These are phyloP conservation scores for Diplosoma virens DNA, from an alignment of 23 tunicate species.

Conservation along the genomic window DNA sequence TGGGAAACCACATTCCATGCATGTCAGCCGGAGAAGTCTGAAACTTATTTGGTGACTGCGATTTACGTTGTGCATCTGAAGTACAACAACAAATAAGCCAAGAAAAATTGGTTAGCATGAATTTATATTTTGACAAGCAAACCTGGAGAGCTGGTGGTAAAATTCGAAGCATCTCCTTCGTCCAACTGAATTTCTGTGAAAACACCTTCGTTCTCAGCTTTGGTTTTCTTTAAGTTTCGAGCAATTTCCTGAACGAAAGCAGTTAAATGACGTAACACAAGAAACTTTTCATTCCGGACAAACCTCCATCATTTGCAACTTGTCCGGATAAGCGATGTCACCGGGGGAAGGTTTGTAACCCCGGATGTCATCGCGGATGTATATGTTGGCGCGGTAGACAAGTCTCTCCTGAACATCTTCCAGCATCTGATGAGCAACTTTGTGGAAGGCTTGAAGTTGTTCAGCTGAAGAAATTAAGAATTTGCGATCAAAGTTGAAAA, in stretches of 20 bases:
- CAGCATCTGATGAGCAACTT: constrained; percentile 83
- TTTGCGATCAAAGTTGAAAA: too few relatives aligned
- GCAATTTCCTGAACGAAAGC: constrained; percentile 59
- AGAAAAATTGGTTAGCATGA: too few relatives aligned
- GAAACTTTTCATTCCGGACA: too few relatives aligned
- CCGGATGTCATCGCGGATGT: constrained; percentile 86
- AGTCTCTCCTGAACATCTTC: constrained; percentile 98
- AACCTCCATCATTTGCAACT: constrained; percentile 98
- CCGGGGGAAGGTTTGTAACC: constrained; percentile 95
- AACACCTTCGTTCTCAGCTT: constrained; percentile 29
- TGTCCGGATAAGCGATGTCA: constrained; percentile 96
- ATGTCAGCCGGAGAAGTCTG: constrained; percentile 99
- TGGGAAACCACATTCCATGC: constrained; percentile 99
- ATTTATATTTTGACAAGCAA: too few relatives aligned
- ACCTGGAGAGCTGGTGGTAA: not conserved
- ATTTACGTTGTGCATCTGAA: too few relatives aligned
- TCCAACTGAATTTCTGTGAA: constrained; percentile 70
- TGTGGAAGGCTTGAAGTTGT: constrained; percentile 88
- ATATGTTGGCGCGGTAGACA: constrained; percentile 90
- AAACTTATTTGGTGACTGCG: constrained; percentile 35
- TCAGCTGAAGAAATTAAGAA: constrained; percentile 46
- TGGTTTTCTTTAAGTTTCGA: constrained; percentile 46
- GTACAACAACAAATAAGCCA: too few relatives aligned
- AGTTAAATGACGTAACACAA: too few relatives aligned
- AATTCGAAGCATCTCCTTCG: constrained; percentile 33